Conservation (phyloP, 1,140 invertebrate genomes). For the Conus ventricosus region DNA sequence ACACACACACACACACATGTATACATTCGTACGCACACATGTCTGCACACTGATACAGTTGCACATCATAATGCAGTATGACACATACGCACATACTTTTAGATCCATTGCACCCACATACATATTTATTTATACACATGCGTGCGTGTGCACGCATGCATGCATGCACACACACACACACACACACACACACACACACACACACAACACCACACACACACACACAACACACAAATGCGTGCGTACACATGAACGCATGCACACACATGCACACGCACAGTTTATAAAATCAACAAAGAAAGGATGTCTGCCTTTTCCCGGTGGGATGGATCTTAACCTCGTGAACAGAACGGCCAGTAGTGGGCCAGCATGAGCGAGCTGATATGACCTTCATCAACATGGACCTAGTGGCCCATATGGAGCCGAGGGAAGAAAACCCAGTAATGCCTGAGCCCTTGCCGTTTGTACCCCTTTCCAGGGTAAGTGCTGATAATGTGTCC, state of each 20-base stretch:
- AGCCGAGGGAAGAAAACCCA: not conserved
- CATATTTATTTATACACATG: no score
- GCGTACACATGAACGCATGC: not conserved
- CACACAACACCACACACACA: no score
- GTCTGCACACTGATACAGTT: no score
- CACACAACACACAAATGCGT: no score
- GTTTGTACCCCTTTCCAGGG: not conserved
- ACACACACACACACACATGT: no score
- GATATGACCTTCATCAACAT: not conserved
- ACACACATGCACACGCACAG: not conserved
- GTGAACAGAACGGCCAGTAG: not conserved
- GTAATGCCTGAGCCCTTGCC: not conserved
- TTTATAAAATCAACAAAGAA: not conserved
- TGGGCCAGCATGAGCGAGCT: not conserved
- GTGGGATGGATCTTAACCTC: not conserved
- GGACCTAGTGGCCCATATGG: not conserved
- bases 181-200: no score
- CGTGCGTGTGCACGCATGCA: no score
- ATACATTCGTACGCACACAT: no score
- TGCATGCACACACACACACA: no score
- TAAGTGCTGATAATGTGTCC: not conserved
- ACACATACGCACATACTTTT: no score
- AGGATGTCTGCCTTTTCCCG: not conserved
- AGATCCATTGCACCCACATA: no score
- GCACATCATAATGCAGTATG: no score